Evolutionary conservation across 2,797 vertebrate genomes (phyloP).

Genomic region (Cyclopterus lumpus): DNA sequence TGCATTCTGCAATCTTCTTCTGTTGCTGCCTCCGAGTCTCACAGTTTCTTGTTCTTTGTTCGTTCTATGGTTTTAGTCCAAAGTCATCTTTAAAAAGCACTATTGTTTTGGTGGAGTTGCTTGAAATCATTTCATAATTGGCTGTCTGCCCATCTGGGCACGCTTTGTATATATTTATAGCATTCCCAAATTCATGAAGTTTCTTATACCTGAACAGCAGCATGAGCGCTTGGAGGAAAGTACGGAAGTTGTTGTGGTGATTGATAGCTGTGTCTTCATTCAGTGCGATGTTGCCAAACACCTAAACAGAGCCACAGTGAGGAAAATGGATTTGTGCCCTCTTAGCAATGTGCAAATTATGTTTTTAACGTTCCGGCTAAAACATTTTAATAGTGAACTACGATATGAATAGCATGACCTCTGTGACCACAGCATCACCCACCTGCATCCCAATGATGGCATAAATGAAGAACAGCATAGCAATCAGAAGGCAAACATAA

Average conservation of each 20-base stretch:
- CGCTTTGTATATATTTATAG: not conserved
- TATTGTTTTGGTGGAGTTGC: no score
- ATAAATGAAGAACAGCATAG: constrained; percentile 99
- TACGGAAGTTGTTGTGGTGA: constrained; percentile 96
- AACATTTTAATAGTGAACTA: not conserved
- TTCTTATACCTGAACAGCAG: constrained; percentile 91
- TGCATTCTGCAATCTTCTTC: not conserved
- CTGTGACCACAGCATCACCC: constrained; percentile 48
- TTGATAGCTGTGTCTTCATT: constrained; percentile 93
- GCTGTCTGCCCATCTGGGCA: no score
- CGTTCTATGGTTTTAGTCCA: no score
- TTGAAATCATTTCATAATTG: not conserved
- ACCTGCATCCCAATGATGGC: constrained; percentile 99
- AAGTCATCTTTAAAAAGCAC: no score
- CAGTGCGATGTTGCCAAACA: constrained; percentile 95
- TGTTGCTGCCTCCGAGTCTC: not conserved
- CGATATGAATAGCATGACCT: constrained; percentile 4
- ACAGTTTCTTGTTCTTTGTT: no score
- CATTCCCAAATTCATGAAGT: not conserved
- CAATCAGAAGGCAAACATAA: constrained; percentile 97
- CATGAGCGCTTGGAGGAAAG: constrained; percentile 96
- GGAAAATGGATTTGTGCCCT: not conserved
- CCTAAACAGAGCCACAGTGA: constrained; percentile 78
- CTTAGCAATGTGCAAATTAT: not conserved
- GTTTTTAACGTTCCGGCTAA: not conserved